Conservation (phyloP, 2,888 invertebrate species). For the Cantharis lateralis region DNA sequence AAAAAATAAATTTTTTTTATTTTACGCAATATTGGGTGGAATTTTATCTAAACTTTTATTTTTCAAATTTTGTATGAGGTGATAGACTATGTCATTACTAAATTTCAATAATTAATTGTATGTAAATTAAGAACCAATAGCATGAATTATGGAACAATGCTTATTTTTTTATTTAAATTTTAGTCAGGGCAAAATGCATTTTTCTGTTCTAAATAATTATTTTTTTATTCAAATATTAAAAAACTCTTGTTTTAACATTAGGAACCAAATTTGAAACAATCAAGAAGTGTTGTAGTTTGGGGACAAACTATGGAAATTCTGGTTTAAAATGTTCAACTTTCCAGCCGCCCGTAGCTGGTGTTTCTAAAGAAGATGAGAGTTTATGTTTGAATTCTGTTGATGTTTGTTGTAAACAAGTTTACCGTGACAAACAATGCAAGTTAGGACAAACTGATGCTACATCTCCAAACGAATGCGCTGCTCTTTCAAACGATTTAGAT, state of each 20-base stretch:
- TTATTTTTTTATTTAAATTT: slow-evolving; percentile 1
- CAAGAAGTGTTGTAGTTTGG: slow-evolving; percentile 51
- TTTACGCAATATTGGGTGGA: not conserved
- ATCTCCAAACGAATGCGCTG: slow-evolving; percentile 52
- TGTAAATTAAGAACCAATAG: slow-evolving; percentile 36
- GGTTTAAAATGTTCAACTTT: slow-evolving; percentile 47
- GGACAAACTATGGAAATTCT: slow-evolving; percentile 49
- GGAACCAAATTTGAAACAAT: slow-evolving; percentile 45
- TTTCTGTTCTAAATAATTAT: not conserved
- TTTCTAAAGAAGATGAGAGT: slow-evolving; percentile 62
- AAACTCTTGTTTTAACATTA: slow-evolving; percentile 28
- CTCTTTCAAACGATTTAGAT: slow-evolving; percentile 11
- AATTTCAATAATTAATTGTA: slow-evolving; percentile 42
- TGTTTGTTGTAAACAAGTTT: slow-evolving; percentile 65
- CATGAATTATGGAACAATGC: slow-evolving; percentile 29
- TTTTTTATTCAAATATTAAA: not conserved
- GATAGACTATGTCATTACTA: slow-evolving; percentile 36
- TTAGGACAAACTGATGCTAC: slow-evolving; percentile 60
- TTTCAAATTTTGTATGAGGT: slow-evolving; percentile 16
- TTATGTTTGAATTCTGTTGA: slow-evolving; percentile 66
- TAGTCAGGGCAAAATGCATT: not conserved
- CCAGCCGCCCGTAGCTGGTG: slow-evolving; percentile 57
- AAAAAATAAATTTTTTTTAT: not conserved
- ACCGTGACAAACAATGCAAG: slow-evolving; percentile 59
- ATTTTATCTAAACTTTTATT: not conserved